Conservation (phyloP, 2,113 vertebrate species). For the Anser brachyrhynchus region DNA sequence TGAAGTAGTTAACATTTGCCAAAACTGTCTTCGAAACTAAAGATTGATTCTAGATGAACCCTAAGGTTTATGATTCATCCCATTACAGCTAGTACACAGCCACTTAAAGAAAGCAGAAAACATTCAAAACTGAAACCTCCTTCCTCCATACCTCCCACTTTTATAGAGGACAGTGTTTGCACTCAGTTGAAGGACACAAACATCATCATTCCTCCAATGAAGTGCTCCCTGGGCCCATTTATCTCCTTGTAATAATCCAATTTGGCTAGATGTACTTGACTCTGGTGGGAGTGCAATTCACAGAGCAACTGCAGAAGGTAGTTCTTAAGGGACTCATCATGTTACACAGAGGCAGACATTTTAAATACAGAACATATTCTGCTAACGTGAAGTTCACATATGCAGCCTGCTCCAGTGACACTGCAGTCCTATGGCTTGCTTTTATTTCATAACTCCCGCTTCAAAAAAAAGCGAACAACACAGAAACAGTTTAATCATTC, state of each 20-base stretch:
- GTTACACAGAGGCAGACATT: background rate
- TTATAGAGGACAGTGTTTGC: background rate
- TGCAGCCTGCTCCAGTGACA: background rate
- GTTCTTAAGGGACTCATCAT: slow-evolving; percentile 38
- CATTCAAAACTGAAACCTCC: background rate
- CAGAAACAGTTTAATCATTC: slow-evolving; percentile 12
- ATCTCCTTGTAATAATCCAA: slow-evolving; percentile 44
- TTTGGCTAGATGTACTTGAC: slow-evolving; percentile 32
- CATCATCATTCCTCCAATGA: background rate
- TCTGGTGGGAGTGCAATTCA: slow-evolving; percentile 30
- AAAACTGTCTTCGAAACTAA: background rate
- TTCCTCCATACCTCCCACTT: background rate
- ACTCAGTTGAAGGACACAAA: background rate
- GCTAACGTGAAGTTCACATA: background rate
- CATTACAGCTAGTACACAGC: background rate
- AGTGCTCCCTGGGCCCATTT: slow-evolving; percentile 45
- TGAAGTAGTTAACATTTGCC: background rate
- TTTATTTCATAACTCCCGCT: background rate
- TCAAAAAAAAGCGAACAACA: background rate
- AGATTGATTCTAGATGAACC: background rate
- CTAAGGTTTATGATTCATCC: background rate
- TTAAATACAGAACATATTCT: slow-evolving; percentile 13
- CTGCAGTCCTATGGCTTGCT: background rate
- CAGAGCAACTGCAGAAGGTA: background rate
- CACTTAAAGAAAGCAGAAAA: background rate